phyloP scores from a whole-genome alignment of 2,113 vertebrate genomes.

The Carassius auratus region DNA sequence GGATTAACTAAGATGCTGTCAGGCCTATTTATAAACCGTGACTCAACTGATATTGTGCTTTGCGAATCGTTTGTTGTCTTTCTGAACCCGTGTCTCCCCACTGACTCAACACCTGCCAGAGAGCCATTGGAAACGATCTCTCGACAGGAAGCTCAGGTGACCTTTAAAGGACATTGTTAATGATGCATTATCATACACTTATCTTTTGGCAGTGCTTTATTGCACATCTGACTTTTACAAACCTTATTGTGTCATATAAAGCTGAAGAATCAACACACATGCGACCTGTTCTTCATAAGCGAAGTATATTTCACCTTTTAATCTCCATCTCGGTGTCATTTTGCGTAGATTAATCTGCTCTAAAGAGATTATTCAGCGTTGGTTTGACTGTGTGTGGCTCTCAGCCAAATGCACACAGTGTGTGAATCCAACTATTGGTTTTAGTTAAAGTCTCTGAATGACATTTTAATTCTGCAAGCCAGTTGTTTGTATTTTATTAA shows the following conservation, averaged over 20 bases:
- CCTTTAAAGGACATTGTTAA: constrained; percentile 73
- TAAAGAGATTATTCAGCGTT: neutral
- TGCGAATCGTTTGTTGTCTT: constrained; percentile 5
- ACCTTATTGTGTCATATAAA: constrained; percentile 11
- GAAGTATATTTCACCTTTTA: neutral
- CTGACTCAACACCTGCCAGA: constrained; percentile 69
- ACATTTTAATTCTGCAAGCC: neutral
- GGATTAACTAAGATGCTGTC: constrained; percentile 36
- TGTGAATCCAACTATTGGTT: neutral
- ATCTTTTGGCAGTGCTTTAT: constrained; percentile 42
- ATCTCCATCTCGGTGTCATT: neutral
- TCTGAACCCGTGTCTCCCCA: constrained; percentile 54
- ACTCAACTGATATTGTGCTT: constrained; percentile 31
- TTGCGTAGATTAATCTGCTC: constrained; percentile 13
- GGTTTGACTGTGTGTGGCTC: neutral
- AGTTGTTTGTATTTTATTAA: neutral
- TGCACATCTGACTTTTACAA: constrained; percentile 41
- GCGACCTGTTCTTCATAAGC: neutral
- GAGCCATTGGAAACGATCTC: constrained; percentile 65
- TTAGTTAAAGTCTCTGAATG: constrained; percentile 3
- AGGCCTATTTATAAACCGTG: constrained; percentile 26
- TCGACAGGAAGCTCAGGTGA: constrained; percentile 70
- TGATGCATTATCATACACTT: constrained; percentile 65
- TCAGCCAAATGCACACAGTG: neutral
- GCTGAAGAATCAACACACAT: constrained; percentile 1